These are phyloP conservation scores for Tapirus indicus DNA, from an alignment of 2,797 vertebrate species.

Conservation along the genomic window DNA sequence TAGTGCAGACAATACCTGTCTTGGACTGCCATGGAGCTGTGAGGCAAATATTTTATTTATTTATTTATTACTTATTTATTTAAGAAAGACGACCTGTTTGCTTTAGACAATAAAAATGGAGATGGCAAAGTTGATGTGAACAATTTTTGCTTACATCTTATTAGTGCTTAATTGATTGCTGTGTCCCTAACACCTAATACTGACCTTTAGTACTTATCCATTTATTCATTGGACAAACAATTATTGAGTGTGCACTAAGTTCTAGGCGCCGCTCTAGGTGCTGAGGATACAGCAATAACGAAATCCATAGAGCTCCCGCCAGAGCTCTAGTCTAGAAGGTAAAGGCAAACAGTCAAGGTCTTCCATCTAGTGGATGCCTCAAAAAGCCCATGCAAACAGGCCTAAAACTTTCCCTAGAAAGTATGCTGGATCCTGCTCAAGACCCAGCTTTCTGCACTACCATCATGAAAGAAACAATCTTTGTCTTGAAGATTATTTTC, in stretches of 20 bases:
- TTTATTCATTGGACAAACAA: background rate
- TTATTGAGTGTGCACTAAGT: background rate
- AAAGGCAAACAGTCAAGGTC: background rate
- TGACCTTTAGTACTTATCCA: background rate
- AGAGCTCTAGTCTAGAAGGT: background rate
- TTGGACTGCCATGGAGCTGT: background rate
- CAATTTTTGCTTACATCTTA: background rate
- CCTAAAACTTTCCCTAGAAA: background rate
- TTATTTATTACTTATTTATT: background rate
- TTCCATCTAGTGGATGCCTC: background rate
- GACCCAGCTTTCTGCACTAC: background rate
- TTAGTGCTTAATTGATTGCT: background rate
- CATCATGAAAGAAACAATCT: background rate
- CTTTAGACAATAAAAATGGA: background rate
- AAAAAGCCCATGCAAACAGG: background rate
- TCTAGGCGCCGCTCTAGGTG: background rate
- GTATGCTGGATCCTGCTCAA: background rate
- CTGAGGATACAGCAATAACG: background rate
- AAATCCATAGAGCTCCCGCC: background rate
- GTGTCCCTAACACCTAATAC: background rate
- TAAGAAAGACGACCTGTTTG: background rate
- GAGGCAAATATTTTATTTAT: background rate
- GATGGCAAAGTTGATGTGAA: background rate
- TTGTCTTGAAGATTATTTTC: background rate
- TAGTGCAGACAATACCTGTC: background rate